Base-by-base conservation (phyloP, 2,113 vertebrate genomes). In the Rhea americana region DNA sequence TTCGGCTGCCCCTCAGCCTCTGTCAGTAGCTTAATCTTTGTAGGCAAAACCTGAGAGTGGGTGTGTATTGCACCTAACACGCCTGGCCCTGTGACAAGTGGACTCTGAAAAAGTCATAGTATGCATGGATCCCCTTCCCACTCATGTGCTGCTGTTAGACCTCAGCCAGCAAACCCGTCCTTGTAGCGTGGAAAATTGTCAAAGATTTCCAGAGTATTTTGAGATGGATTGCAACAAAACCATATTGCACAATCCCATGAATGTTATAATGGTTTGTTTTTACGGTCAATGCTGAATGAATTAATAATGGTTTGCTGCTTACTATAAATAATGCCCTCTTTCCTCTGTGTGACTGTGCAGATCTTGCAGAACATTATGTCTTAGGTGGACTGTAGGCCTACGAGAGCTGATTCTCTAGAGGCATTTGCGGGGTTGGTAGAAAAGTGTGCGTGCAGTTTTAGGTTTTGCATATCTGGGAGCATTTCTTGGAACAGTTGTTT, bases 321-420 rank as follows among this genome's bases (percentile, higher is more conserved):
- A 62, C 91, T 94, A 93, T 95, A 97, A 97, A 97, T 97, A 96
- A 95, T 94, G 87, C 74, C 91, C 92, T 59, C 37, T 96, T 97
- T 97, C 78, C 61, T 93, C 85, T 59, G 32, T 70, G 89, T 47
- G 91, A 63, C 86, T 78, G 85, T 89, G 78, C 74, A 79, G n/a
- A 87, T 93, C 92, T 91, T 85, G 75, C 74, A 89, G 90, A 32
- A 63, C 19, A 43, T 81, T 8, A 8, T 30, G 18, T 5, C 82
- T 89, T 4, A 84, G 56, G 65, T 50, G 81, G 65, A 21, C 22
- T 24, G 17, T 9, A 8, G 61, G 5, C n/a, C 74, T 14, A 67
- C 22, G 59, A 61, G 79, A 89, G 56, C 39, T 89, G 28, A 35
- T 82, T 56, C 26, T 86, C 63, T 70, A 47, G 24, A 70, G 55